Base-by-base conservation (phyloP, 2,888 invertebrate species). In the Drosophila siamana region DNA sequence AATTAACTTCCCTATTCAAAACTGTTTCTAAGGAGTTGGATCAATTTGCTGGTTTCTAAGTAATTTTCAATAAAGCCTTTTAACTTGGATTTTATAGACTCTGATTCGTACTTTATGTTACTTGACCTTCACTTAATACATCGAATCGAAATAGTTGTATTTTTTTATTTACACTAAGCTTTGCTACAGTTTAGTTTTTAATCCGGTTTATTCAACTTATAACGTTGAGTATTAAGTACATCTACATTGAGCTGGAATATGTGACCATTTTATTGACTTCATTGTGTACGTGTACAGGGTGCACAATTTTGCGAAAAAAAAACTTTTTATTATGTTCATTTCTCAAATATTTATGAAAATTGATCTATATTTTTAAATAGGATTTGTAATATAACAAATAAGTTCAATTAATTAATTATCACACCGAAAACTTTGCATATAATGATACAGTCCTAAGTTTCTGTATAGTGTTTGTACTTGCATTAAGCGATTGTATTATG, bases 171-270 rank as follows among this genome's bases (percentile, higher is more conserved):
- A 50, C 30, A 44, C 19, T 68, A 51, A 51, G 22, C 44, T 60
- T 66, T 62, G 69, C 56, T 66, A 69, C 54, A 67, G 69, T 68
- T 69, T 65, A 57, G 54, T 51, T 33, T 46, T 57, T 62, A 65
- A 79, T 79, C 79, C 79, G 79, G 79, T 79, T 80, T 80, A 54
- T 62, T 59, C 50, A 59, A 74, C 64, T 60, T 43, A 60, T 66
- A 41, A 30, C 50, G 64, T 47, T 66, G 44, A 6, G 19, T 22
- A 41, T 47, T 41, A 43, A 36, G 41, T 28, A 47, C 44, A 43
- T 61, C 48, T 62, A 54, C 60, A 68, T 50, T 28, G 19, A 60
- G 48, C 36, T 52, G 52, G 41, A 50, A 30, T 41, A 54, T 69
- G 69, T 74, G 78, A 78, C 46, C 46, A 50, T 78, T 40, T 50